Evolutionary conservation across 2,888 invertebrate species (phyloP), one percentile per base, ranked within the genome.

Genomic region (Yponomeuta sedellus): DNA sequence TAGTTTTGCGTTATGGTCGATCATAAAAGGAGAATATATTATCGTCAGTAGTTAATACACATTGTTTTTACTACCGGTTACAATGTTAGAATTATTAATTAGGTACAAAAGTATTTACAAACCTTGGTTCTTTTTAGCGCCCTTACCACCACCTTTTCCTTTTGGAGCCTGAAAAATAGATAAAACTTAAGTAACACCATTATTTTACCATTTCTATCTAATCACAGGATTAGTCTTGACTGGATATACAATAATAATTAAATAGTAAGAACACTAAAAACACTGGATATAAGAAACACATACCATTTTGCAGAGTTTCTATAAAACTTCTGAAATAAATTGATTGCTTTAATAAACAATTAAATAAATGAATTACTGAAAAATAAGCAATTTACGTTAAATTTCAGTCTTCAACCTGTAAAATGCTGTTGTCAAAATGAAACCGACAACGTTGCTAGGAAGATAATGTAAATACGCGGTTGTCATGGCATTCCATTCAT

Each of bases 101-200:
- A 52, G 44, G 10, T 52, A 52, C 16, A 34, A 34, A 5, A 34
- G 34, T 52, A 56, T 64, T 28, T 64, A 52, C 68, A 62, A 78
- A 89, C 90, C 85, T 75, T 85, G 79, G 12, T 87, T 79, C 67
- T 88, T 89, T 70, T 90, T 88, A 0, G 74, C 79, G 22, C 28
- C 44, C 22, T 63, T 63, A 5, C 77, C 82, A 0, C 76, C 82
- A 0, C 76, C 80, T 75, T 84, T 86, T 44, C 79, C 85, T 80
- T 90, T 90, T 10, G 90, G 90, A 10, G 90, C 78, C 90, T 90
- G 74, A 73, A 86, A 83, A 66, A 64, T 67, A 61, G 56, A 20
- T 44, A 16, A 16, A 16, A 16, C 44, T 6, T 52, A 6, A 52
- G 44, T 52, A 52, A 52, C 16, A 52, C 44, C 44, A 52, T 52